phyloP scores from a whole-genome alignment of 2,888 invertebrate species.

The Ochropacha duplaris region DNA sequence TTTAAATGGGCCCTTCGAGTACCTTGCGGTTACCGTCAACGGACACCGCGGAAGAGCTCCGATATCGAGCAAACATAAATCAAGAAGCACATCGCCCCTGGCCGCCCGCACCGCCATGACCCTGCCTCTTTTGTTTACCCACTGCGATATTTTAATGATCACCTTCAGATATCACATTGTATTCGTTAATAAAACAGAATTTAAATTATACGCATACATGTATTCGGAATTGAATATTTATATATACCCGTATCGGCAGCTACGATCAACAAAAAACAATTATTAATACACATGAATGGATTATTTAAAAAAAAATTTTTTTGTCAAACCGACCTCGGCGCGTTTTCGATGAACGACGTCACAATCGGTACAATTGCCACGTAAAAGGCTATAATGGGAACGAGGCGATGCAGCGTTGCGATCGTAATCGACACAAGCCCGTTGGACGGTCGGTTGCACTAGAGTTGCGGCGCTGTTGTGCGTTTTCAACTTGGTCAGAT shows the following conservation, averaged over 20 bases:
- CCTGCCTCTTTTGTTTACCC: constrained; percentile 66
- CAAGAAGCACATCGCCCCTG: constrained; percentile 68
- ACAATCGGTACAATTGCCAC: constrained; percentile 66
- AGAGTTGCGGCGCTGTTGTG: constrained; percentile 33
- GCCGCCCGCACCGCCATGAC: constrained; percentile 62
- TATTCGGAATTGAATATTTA: constrained; percentile 45
- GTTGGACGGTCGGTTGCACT: constrained; percentile 31
- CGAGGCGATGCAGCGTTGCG: constrained; percentile 54
- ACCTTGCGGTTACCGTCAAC: constrained; percentile 66
- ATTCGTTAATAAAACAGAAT: constrained; percentile 35
- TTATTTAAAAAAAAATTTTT: constrained; percentile 41
- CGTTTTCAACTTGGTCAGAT: constrained; percentile 56
- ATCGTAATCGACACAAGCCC: constrained; percentile 50
- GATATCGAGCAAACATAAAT: constrained; percentile 73
- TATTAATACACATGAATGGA: constrained; percentile 58
- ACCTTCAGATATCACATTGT: constrained; percentile 55
- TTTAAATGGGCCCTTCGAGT: constrained; percentile 52
- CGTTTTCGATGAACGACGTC: constrained; percentile 63
- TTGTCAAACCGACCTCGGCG: constrained; percentile 60
- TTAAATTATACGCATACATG: constrained; percentile 37
- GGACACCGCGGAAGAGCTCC: constrained; percentile 76
- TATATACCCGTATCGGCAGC: constrained; percentile 35
- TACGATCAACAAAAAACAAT: constrained; percentile 43
- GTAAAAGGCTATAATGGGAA: constrained; percentile 66
- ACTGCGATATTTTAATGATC: constrained; percentile 54